These are phyloP conservation scores for Novumbra hubbsi DNA, from an alignment of 2,797 vertebrate genomes.

Conservation along the genomic window DNA sequence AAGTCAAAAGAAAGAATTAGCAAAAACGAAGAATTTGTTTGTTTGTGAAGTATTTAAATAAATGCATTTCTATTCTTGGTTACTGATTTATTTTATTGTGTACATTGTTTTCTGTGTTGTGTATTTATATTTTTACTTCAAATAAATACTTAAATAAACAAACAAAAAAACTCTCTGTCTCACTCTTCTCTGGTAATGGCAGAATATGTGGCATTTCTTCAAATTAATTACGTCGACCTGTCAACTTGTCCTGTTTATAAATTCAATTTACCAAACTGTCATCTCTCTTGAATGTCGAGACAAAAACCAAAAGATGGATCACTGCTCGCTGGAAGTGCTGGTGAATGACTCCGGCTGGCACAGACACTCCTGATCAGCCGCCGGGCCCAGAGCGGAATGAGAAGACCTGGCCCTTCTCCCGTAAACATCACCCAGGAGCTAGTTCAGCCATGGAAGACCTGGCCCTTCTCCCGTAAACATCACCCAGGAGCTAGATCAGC, in stretches of 20 bases:
- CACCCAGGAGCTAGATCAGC: too few relatives aligned
- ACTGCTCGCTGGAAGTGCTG: constrained; percentile 49
- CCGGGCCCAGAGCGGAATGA: constrained; percentile 26
- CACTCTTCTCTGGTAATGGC: constrained; percentile 39
- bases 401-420: constrained; percentile 26
- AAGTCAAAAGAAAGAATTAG: constrained; percentile 56
- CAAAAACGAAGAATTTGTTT: constrained; percentile 52
- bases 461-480: too few relatives aligned
- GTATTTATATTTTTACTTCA: neutral
- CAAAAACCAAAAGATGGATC: constrained; percentile 67
- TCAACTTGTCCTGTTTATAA: constrained; percentile 60
- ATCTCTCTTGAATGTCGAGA: constrained; percentile 49
- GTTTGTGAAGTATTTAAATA: constrained; percentile 52
- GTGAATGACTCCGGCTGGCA: constrained; percentile 46
- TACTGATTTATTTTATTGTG: constrained; percentile 32
- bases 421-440: constrained; percentile 59
- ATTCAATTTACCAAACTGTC: constrained; percentile 64
- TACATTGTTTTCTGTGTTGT: constrained; percentile 50
- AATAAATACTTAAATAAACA: constrained; percentile 28
- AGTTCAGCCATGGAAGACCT: constrained; percentile 64
- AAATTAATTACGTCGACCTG: constrained; percentile 61
- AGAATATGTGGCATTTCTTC: constrained; percentile 52
- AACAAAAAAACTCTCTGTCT: constrained; percentile 23
- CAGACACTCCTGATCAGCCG: constrained; percentile 45
- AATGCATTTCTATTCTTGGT: constrained; percentile 64